These are phyloP conservation scores for Aethes cnicana DNA, from an alignment of 2,888 invertebrate species.

Conservation along the genomic window DNA sequence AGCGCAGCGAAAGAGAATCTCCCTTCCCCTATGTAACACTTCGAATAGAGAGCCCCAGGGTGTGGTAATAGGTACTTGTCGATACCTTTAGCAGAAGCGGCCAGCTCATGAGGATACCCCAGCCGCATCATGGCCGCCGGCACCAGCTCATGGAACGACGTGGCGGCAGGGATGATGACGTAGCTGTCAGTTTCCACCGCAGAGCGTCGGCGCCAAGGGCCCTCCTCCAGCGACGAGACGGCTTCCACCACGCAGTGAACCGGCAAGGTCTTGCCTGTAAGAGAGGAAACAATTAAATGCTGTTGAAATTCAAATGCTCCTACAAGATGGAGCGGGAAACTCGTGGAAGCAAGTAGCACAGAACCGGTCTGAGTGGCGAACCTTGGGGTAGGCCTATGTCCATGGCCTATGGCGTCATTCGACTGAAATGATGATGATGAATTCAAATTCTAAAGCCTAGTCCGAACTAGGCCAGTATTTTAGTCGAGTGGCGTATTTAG, in stretches of 20 bases:
- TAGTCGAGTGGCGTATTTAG: too few species aligned
- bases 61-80: neutral
- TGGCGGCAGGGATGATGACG: slow-evolving; percentile 96
- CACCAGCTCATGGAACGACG: slow-evolving; percentile 95
- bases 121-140: slow-evolving; percentile 94
- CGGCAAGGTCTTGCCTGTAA: slow-evolving; percentile 89
- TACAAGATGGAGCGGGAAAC: too few species aligned
- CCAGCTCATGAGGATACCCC: slow-evolving; percentile 93
- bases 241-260: slow-evolving; percentile 98
- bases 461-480: too few species aligned
- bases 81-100: slow-evolving; percentile 90
- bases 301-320: too few species aligned
- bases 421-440: too few species aligned
- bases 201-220: slow-evolving; percentile 84
- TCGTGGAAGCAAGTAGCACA: too few species aligned
- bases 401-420: too few species aligned
- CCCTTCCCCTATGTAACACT: too few species aligned
- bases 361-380: too few species aligned
- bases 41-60: neutral
- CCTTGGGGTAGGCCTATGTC: too few species aligned
- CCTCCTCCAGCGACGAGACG: slow-evolving; percentile 86
- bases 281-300: slow-evolving; percentile 36
- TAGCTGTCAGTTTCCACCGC: slow-evolving; percentile 96
- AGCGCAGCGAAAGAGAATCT: too few species aligned
- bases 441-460: too few species aligned